These are phyloP conservation scores for Coenonympha glycerion DNA, from an alignment of 2,888 invertebrate species.

Conservation along the genomic window DNA sequence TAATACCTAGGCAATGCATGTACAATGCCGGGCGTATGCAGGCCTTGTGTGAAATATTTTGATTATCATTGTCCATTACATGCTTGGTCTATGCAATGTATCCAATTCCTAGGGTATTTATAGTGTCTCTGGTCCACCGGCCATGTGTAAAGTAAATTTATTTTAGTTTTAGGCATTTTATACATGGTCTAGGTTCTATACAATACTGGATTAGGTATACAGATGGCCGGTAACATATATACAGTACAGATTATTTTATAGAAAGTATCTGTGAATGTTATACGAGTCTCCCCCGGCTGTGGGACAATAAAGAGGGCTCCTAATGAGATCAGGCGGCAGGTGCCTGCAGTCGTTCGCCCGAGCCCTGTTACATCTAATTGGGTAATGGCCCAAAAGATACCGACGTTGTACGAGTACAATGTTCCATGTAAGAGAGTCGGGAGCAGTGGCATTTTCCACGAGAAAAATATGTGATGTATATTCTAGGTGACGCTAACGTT, in stretches of 20 bases:
- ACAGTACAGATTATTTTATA: conserved; percentile 1
- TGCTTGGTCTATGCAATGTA: too few species aligned
- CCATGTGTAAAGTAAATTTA: too few species aligned
- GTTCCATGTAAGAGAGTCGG: not conserved
- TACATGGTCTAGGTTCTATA: too few species aligned
- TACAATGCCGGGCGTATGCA: too few species aligned
- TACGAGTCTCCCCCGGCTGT: conserved; percentile 17
- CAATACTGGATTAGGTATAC: too few species aligned
- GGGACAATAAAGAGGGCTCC: conserved; percentile 32
- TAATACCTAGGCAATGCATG: too few species aligned
- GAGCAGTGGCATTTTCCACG: conserved; percentile 8
- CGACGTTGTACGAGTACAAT: conserved; percentile 7
- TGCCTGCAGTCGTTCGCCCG: conserved; percentile 51
- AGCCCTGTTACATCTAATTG: conserved; percentile 53
- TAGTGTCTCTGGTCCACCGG: too few species aligned
- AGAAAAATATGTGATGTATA: conserved; percentile 2
- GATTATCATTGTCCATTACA: too few species aligned
- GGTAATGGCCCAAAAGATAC: conserved; percentile 34
- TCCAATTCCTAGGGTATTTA: too few species aligned
- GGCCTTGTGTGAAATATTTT: too few species aligned
- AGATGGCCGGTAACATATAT: too few species aligned
- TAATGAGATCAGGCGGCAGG: conserved; percentile 51
- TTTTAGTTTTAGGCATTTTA: too few species aligned
- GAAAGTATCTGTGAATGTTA: conserved; percentile 17
- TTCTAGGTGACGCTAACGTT: not conserved